Evolutionary conservation across 2,888 invertebrate species (phyloP).

Genomic region (Pristionchus fissidentatus): DNA sequence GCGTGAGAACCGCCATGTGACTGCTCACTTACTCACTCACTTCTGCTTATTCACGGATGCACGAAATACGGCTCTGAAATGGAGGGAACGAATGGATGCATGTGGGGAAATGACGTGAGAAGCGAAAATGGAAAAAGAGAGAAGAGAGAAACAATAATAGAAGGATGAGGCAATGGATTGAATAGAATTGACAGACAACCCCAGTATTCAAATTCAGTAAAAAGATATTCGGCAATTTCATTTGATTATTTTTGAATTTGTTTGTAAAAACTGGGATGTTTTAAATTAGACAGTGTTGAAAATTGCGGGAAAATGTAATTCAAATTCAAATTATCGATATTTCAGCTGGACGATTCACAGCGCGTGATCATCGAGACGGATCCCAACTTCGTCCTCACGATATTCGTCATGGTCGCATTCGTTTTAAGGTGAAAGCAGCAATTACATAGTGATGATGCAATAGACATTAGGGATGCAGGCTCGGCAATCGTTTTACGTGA

Average conservation of each 20-base stretch:
- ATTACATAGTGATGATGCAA: no score
- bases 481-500: no score
- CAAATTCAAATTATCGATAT: conserved; percentile 20
- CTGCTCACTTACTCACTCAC: no score
- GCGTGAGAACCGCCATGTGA: no score
- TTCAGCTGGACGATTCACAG: conserved; percentile 86
- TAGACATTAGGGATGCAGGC: no score
- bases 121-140: neutral
- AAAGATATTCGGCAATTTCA: neutral
- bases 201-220: no score
- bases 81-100: neutral
- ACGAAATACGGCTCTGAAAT: neutral
- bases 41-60: no score
- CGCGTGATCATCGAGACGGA: conserved; percentile 90
- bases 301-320: neutral
- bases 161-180: neutral
- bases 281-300: neutral
- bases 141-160: neutral
- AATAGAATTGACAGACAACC: no score
- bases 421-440: conserved; percentile 96
- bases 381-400: conserved; percentile 95
- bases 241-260: neutral
- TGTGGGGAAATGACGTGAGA: neutral
- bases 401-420: conserved; percentile 90
- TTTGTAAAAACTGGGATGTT: no score